Percentiles rank a stretch among this genome's conserved stretches.
Conservation (phyloP, 2,888 invertebrate species). For the Protula sp. region DNA sequence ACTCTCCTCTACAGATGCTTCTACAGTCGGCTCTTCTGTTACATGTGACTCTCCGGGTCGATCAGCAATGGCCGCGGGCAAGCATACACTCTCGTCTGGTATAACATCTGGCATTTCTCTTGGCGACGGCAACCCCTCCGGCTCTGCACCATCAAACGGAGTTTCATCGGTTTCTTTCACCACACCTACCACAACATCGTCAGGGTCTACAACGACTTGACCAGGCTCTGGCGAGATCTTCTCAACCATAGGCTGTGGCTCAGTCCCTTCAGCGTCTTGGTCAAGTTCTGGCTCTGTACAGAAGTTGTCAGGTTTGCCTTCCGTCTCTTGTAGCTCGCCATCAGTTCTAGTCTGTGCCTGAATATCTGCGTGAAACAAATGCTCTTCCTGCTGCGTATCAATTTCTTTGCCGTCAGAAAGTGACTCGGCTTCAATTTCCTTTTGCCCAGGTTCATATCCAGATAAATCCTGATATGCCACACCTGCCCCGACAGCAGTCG, state of each 20-base stretch:
- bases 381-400: not conserved
- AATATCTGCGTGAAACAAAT: too few relatives aligned
- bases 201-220: constrained; percentile 10
- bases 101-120: not conserved
- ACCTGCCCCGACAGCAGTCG: too few relatives aligned
- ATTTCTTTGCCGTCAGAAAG: not conserved
- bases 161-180: constrained; percentile 12
- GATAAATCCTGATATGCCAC: too few relatives aligned
- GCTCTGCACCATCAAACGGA: constrained; percentile 15
- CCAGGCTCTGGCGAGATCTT: not conserved
- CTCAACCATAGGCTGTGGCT: not conserved
- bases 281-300: too few relatives aligned
- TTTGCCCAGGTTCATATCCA: not conserved
- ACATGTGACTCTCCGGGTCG: too few relatives aligned
- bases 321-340: too few relatives aligned
- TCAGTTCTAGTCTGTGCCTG: too few relatives aligned
- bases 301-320: too few relatives aligned
- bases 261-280: not conserved
- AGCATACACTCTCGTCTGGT: too few relatives aligned
- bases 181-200: constrained; percentile 14
- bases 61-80: too few relatives aligned
- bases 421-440: not conserved
- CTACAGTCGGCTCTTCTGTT: too few relatives aligned
- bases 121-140: constrained; percentile 17
- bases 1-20: too few relatives aligned